Evolutionary conservation across 2,797 vertebrate species (phyloP).

Genomic region (Choloepus didactylus): DNA sequence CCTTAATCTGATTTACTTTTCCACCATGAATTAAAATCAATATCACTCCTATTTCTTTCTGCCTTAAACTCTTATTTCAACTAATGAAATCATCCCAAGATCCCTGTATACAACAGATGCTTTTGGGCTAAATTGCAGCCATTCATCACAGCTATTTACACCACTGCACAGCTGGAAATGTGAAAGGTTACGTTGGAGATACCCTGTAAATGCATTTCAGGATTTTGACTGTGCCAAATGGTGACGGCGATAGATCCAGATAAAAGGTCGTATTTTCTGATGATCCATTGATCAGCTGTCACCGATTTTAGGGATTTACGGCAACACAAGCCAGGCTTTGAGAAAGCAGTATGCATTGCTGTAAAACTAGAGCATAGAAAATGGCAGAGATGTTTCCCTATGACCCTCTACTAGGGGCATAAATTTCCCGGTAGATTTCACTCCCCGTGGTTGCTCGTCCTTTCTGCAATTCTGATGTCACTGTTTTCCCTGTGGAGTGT

Average conservation of each 20-base stretch:
- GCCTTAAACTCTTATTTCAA: neutral
- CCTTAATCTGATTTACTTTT: neutral
- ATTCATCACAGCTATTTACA: neutral
- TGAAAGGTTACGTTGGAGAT: neutral
- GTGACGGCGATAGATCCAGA: neutral
- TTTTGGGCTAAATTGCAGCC: neutral
- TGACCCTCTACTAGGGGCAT: neutral
- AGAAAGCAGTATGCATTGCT: neutral
- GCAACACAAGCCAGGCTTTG: neutral
- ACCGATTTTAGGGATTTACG: neutral
- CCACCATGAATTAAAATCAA: neutral
- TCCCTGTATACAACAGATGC: neutral
- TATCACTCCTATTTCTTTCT: neutral
- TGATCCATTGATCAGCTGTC: neutral
- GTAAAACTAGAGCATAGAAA: neutral
- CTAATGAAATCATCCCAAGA: neutral
- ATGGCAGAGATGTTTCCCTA: neutral
- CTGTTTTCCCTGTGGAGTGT: neutral
- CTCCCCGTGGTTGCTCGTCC: too few species aligned
- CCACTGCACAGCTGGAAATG: neutral
- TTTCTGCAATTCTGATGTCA: neutral
- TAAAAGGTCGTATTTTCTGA: neutral
- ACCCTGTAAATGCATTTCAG: constrained; percentile 18
- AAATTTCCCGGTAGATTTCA: neutral
- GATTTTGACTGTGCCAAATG: neutral